These are phyloP conservation scores for Orchesella flavescens DNA, from an alignment of 2,888 invertebrate species.

Conservation along the genomic window DNA sequence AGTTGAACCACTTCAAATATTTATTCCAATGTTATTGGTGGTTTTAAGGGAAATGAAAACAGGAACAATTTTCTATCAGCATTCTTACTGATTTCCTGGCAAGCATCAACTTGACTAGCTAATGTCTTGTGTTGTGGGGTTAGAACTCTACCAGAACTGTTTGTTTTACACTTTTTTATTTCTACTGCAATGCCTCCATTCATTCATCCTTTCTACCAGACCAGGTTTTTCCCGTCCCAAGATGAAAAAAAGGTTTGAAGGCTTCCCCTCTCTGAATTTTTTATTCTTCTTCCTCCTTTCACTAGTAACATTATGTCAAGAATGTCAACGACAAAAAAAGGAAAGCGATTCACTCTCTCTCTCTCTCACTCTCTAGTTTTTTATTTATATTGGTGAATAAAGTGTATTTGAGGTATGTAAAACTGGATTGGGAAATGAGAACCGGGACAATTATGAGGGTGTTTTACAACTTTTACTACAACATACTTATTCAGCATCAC, in stretches of 20 bases:
- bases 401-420: slow-evolving; percentile 57
- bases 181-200: slow-evolving; percentile 19
- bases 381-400: slow-evolving; percentile 2
- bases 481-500: slow-evolving; percentile 18
- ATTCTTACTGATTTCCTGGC: too few relatives aligned
- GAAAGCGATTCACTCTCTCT: not conserved
- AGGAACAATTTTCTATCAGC: too few relatives aligned
- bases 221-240: not conserved
- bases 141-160: slow-evolving; percentile 5
- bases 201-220: slow-evolving; percentile 13
- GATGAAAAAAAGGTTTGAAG: slow-evolving; percentile 24
- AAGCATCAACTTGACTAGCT: too few relatives aligned
- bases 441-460: slow-evolving; percentile 43
- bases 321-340: slow-evolving; percentile 18
- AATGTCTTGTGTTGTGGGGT: not conserved
- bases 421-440: slow-evolving; percentile 40
- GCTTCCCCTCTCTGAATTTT: slow-evolving; percentile 17
- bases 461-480: slow-evolving; percentile 50
- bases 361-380: too few relatives aligned
- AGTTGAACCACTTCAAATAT: too few relatives aligned
- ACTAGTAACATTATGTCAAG: slow-evolving; percentile 36
- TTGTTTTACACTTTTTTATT: slow-evolving; percentile 32
- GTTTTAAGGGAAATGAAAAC: too few relatives aligned
- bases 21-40: not conserved
- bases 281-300: slow-evolving; percentile 34